Evolutionary conservation across 2,797 vertebrate genomes (phyloP).

Genomic region (Danio albolineatus): DNA sequence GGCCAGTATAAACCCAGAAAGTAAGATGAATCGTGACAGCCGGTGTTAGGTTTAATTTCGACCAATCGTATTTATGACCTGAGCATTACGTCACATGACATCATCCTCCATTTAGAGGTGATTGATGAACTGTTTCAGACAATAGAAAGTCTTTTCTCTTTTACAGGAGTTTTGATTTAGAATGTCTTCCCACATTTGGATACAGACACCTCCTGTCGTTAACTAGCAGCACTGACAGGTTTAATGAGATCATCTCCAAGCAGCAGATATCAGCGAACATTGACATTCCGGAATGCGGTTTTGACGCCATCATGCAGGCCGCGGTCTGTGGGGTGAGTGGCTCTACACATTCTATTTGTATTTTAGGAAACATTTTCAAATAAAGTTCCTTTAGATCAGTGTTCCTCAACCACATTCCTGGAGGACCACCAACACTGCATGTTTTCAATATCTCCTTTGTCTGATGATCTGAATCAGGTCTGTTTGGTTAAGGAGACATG

Average conservation of each 20-base stretch:
- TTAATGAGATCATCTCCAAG: constrained; percentile 89
- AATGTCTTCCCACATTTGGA: constrained; percentile 91
- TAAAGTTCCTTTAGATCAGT: too few species aligned
- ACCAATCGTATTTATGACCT: not conserved
- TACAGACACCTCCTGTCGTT: constrained; percentile 92
- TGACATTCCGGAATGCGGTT: constrained; percentile 91
- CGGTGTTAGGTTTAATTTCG: constrained; percentile 9
- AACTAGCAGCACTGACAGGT: constrained; percentile 89
- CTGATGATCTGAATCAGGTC: too few species aligned
- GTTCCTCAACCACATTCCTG: too few species aligned
- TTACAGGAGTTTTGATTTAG: constrained; percentile 71
- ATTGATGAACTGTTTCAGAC: not conserved
- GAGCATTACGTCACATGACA: constrained; percentile 4
- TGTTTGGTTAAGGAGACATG: too few species aligned
- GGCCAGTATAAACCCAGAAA: constrained; percentile 9
- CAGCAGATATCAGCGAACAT: constrained; percentile 92
- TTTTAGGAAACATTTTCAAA: too few species aligned
- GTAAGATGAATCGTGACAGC: not conserved
- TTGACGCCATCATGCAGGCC: constrained; percentile 97
- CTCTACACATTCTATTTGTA: not conserved
- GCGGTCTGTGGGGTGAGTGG: constrained; percentile 92
- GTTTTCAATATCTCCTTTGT: too few species aligned
- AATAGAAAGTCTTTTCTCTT: constrained; percentile 43
- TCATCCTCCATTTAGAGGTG: constrained; percentile 7
- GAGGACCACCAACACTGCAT: too few species aligned